Conservation (phyloP, 1,140 invertebrate species). For the Proctacanthus coquilletti region DNA sequence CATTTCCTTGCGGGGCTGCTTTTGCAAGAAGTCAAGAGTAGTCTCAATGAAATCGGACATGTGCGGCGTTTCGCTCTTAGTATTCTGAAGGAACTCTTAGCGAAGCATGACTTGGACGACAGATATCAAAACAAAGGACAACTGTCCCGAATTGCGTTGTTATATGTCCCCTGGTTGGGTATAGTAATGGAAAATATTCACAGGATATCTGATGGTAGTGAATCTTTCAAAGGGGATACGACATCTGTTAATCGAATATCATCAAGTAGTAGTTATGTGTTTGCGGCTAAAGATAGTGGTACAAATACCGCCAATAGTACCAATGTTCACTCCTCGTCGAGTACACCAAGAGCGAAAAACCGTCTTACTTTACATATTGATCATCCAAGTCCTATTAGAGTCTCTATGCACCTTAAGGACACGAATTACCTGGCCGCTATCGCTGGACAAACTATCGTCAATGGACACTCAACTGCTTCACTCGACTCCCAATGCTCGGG, state of each 20-base stretch:
- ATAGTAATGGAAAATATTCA: conserved; percentile 71
- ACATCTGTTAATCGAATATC: conserved; percentile 33
- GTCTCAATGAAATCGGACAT: conserved; percentile 66
- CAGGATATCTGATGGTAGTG: conserved; percentile 34
- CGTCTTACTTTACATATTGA: conserved; percentile 39
- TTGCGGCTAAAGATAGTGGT: conserved; percentile 25
- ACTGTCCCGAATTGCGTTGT: conserved; percentile 67
- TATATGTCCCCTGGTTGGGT: conserved; percentile 81
- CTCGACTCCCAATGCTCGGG: conserved; percentile 25
- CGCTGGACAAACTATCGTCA: conserved; percentile 49
- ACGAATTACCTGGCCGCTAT: conserved; percentile 63
- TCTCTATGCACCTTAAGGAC: conserved; percentile 45
- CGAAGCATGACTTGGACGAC: conserved; percentile 89
- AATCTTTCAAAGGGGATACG: conserved; percentile 21
- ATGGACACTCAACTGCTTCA: conserved; percentile 38
- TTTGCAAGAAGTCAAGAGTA: conserved; percentile 49
- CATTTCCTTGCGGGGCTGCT: conserved; percentile 79
- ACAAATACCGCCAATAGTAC: conserved; percentile 12
- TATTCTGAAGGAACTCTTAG: conserved; percentile 69
- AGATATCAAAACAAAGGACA: conserved; percentile 66
- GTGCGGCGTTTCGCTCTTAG: conserved; percentile 62
- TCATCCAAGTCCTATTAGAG: conserved; percentile 37
- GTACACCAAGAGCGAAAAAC: conserved; percentile 32
- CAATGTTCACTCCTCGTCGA: conserved; percentile 12
- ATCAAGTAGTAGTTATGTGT: conserved; percentile 33